Conservation (phyloP, 2,797 vertebrate genomes). For the Acipenser ruthenus region DNA sequence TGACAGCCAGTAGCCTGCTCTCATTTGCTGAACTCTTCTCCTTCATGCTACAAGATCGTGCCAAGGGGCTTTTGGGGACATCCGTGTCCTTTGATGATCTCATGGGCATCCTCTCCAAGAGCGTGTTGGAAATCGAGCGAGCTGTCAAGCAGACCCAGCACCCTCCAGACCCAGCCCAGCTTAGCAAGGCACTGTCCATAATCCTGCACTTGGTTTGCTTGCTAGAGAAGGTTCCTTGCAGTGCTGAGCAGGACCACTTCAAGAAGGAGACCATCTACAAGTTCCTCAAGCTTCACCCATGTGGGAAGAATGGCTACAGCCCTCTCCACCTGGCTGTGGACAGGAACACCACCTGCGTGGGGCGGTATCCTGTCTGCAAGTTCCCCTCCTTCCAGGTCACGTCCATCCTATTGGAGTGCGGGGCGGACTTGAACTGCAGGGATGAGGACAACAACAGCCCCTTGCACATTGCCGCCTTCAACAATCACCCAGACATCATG, state of each 20-base stretch:
- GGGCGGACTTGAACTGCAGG: conserved; percentile 87
- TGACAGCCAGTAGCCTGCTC: conserved; percentile 92
- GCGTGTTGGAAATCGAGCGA: conserved; percentile 91
- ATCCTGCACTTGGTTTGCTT: conserved; percentile 97
- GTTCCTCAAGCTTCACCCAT: conserved; percentile 90
- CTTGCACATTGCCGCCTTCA: conserved; percentile 89
- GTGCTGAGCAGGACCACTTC: conserved; percentile 85
- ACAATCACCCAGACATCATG: conserved; percentile 97
- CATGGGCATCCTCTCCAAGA: conserved; percentile 94
- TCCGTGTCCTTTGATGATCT: conserved; percentile 93
- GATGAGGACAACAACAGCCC: conserved; percentile 93
- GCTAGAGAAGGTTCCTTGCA: conserved; percentile 91
- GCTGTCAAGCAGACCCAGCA: conserved; percentile 76
- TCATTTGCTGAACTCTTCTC: conserved; percentile 98
- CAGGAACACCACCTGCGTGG: conserved; percentile 92
- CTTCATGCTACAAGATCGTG: conserved; percentile 96
- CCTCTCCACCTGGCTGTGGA: conserved; percentile 94
- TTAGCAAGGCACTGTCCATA: conserved; percentile 95
- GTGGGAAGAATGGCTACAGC: conserved; percentile 91
- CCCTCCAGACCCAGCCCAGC: conserved; percentile 78
- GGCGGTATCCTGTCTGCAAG: conserved; percentile 95
- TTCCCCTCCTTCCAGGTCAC: conserved; percentile 90
- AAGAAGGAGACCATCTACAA: conserved; percentile 96
- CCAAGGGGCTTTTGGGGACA: conserved; percentile 90
- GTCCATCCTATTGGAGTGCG: conserved; percentile 89